A percentile compares a stretch with the other conserved stretches of the same genome.
These are phyloP conservation scores for Sardinella longiceps DNA, from an alignment of 2,797 vertebrate species.

Conservation along the genomic window DNA sequence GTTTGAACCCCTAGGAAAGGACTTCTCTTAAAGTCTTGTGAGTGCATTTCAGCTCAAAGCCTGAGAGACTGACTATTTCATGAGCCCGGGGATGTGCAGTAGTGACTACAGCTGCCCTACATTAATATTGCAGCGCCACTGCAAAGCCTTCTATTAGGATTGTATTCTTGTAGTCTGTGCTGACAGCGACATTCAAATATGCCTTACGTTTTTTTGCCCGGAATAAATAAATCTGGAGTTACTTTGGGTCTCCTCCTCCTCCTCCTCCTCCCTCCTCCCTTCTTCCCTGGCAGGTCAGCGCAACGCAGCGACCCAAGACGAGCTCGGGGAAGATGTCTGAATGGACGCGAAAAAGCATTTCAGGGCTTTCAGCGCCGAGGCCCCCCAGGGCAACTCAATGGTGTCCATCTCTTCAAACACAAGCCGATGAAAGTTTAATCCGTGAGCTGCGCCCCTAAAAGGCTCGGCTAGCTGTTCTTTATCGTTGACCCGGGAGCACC, in stretches of 20 bases:
- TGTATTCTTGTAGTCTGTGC: constrained; percentile 62
- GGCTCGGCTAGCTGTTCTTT: constrained; percentile 65
- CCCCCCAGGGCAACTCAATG: constrained; percentile 67
- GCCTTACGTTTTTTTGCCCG: constrained; percentile 18
- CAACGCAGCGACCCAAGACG: neutral
- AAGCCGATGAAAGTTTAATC: constrained; percentile 74
- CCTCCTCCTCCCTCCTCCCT: too few species aligned
- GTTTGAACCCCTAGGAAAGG: constrained; percentile 61
- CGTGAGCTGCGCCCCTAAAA: constrained; percentile 68
- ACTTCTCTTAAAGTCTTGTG: constrained; percentile 54
- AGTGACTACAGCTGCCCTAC: constrained; percentile 53
- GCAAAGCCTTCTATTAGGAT: constrained; percentile 66
- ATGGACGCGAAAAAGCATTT: constrained; percentile 61
- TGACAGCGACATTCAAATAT: constrained; percentile 63
- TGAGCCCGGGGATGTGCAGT: constrained; percentile 56
- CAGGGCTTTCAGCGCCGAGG: constrained; percentile 53
- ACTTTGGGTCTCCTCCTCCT: constrained; percentile 42
- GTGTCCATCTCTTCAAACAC: constrained; percentile 75
- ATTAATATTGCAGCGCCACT: constrained; percentile 78
- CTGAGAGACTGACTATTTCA: constrained; percentile 68
- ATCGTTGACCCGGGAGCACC: constrained; percentile 56
- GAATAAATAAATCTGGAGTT: constrained; percentile 20
- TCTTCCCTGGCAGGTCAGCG: neutral
- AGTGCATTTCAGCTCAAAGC: constrained; percentile 58
- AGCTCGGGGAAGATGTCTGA: neutral